Percentiles rank a stretch among this genome's conserved stretches.
These are phyloP conservation scores for Mus caroli DNA, from an alignment of 2,797 vertebrate genomes.

Conservation along the genomic window DNA sequence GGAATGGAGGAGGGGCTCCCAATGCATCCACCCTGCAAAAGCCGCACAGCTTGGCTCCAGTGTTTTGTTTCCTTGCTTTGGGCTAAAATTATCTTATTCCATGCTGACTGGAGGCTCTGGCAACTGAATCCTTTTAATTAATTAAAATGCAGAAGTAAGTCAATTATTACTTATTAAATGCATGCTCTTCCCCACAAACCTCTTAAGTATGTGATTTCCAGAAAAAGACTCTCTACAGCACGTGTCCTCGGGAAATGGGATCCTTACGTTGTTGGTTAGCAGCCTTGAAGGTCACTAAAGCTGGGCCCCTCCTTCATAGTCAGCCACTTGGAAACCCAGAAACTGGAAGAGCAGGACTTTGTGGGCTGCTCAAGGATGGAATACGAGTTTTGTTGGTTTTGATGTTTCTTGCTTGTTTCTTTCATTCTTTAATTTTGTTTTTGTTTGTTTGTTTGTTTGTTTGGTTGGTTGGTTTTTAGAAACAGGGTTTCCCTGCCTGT, in stretches of 20 bases:
- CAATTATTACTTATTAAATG: conserved; percentile 48
- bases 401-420: not conserved
- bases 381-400: not conserved
- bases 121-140: conserved; percentile 57
- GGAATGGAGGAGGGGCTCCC: not conserved
- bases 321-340: not conserved
- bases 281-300: not conserved
- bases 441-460: not conserved
- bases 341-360: not conserved
- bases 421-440: too few relatives aligned
- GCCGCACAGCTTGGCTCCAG: conserved; percentile 14
- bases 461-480: not conserved
- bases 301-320: not conserved
- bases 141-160: conserved; percentile 70
- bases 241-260: not conserved
- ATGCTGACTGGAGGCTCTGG: conserved; percentile 62
- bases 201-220: conserved; percentile 55
- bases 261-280: not conserved
- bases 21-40: not conserved
- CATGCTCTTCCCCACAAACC: conserved; percentile 10
- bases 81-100: conserved; percentile 68
- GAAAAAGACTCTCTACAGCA: not conserved
- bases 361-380: not conserved
- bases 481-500: not conserved
- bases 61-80: conserved; percentile 58